Percentiles rank a stretch among this genome's conserved stretches.
These are phyloP conservation scores for Mellivora capensis DNA, from an alignment of 2,113 vertebrate genomes.

Conservation along the genomic window DNA sequence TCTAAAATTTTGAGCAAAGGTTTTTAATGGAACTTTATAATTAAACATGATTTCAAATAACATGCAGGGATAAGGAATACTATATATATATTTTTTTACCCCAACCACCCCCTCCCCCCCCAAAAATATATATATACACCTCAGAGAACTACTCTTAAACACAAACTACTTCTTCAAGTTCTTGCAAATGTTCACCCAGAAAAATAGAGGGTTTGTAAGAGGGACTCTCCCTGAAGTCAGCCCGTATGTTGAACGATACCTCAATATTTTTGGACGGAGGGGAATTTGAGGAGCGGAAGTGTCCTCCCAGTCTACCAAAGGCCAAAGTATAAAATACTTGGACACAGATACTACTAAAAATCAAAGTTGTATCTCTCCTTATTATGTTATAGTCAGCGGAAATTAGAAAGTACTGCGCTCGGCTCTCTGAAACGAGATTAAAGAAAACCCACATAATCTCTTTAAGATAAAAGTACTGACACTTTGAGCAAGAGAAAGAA, in stretches of 20 bases:
- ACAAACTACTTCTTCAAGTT: constrained; percentile 55
- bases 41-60: constrained; percentile 85
- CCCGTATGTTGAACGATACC: constrained; percentile 56
- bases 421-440: constrained; percentile 78
- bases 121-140: not conserved
- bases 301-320: constrained; percentile 42
- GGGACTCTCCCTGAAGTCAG: constrained; percentile 58
- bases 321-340: constrained; percentile 61
- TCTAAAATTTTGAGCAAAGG: constrained; percentile 86
- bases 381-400: constrained; percentile 36
- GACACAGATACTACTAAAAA: constrained; percentile 64
- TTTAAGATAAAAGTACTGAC: constrained; percentile 73
- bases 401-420: constrained; percentile 49
- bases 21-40: constrained; percentile 86
- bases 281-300: constrained; percentile 30
- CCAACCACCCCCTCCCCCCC: constrained; percentile 35
- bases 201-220: constrained; percentile 43
- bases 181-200: constrained; percentile 56
- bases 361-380: constrained; percentile 67
- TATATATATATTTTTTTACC: constrained; percentile 1
- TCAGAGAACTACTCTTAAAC: constrained; percentile 37
- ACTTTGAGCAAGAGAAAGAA: constrained; percentile 55
- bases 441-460: constrained; percentile 75
- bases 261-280: constrained; percentile 70
- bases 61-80: constrained; percentile 51